phyloP scores from a whole-genome alignment of 2,113 vertebrate genomes.

The Cavia porcellus region DNA sequence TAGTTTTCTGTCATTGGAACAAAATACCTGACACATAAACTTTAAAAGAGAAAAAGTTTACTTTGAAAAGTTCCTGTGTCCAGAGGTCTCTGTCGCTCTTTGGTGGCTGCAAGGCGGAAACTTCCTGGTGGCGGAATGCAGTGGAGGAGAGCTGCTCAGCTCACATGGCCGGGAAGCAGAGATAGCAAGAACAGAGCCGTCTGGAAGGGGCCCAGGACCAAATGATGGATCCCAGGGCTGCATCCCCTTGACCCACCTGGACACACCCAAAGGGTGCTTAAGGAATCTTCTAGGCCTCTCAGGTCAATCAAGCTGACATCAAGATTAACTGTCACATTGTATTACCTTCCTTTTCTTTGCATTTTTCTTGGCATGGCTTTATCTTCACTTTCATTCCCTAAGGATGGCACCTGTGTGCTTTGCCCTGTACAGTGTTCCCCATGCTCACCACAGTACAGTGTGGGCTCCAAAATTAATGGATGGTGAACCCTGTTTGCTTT shows the following conservation, averaged over 20 bases:
- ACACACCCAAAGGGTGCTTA: neutral
- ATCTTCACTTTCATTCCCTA: neutral
- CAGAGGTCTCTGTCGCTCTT: neutral
- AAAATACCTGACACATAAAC: neutral
- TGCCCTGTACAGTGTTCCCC: neutral
- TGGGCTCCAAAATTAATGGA: neutral
- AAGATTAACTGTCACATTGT: neutral
- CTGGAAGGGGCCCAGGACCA: neutral
- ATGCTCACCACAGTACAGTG: neutral
- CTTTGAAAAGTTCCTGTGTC: neutral
- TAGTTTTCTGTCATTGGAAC: neutral
- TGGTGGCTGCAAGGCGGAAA: neutral
- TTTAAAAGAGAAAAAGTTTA: neutral
- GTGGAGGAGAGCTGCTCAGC: neutral
- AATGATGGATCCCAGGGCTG: neutral
- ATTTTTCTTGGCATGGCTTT: neutral
- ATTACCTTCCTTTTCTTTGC: neutral
- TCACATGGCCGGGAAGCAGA: neutral
- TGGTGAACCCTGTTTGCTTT: neutral
- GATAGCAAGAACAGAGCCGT: neutral
- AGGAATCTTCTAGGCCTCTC: neutral
- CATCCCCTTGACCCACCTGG: neutral
- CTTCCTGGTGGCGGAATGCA: neutral
- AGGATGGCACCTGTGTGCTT: neutral
- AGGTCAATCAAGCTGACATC: neutral